Evolutionary conservation across 2,888 invertebrate species (phyloP), one percentile per base, ranked within the genome.

Genomic region (Gortyna flavago): DNA sequence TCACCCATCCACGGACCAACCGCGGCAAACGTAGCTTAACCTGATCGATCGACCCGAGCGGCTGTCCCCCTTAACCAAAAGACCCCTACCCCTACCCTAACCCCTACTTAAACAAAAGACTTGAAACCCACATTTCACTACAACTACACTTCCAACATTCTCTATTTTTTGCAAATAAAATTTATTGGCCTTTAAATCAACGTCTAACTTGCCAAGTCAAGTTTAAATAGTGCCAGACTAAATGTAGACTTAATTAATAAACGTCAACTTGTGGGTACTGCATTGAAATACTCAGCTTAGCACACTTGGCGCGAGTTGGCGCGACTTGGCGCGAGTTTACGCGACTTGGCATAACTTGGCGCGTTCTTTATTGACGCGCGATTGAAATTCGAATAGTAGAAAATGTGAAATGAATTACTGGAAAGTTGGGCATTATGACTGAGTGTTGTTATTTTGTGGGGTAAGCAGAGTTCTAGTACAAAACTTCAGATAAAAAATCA

Each of bases 231-330:
- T 83, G 79, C 79, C 81, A 68, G 80, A 80, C 72, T 85, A 74
- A 86, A 75, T 83, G 84, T 86, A 72, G 85, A 84, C 86, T 85
- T 86, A 89, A 88, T 88, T 88, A 88, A 89, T 88, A 89, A 82
- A 83, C 80, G 88, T 86, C 88, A 87, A 87, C 75, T 88, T 81
- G 89, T 57, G 77, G 75, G 29, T 16, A 83, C 74, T 84, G 84
- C 77, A 85, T 80, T 75, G 70, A 80, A 86, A 84, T 78, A 80
- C 72, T 77, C 67, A 68, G 75, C 80, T 87, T 81, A 71, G 79
- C 76, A 71, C 62, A 48, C 57, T 78, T 72, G 61, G 48, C 38
- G 48, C 48, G 18, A 48, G 73, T 82, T 77, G 83, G 67, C 67
- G 48, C 48, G 21, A 48, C 77, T 82, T 77, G 83, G 67, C 67